Evolutionary conservation across 2,113 vertebrate species (phyloP), one percentile per base, ranked within the genome.

Genomic region (Eonycteris spelaea): DNA sequence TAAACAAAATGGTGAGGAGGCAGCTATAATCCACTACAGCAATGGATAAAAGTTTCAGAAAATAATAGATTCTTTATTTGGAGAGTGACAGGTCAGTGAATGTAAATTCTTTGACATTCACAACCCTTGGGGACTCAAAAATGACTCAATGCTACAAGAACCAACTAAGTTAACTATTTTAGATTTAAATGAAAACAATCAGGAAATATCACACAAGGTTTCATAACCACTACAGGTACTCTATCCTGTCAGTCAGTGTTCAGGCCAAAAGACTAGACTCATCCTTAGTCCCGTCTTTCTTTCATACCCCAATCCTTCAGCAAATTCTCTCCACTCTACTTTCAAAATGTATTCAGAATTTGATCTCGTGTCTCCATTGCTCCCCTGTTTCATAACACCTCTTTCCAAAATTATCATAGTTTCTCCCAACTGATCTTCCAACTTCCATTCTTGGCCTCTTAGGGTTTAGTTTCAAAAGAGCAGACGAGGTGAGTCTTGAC

Each of bases 1-100:
- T 96, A 96, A 71, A 92, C 75, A 92, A 59, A 86, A 92, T 45
- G n/a, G 38, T 40, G 3, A 93, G 18, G 35, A 94, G 35, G 84
- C 30, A 90, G 35, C 33, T 77, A 84, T 75, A 93, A 89, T 65
- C 71, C 57, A 79, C n/a, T 67, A 84, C 8, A 95, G 38, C 33
- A 70, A 70, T n/a, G 24, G 21, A 43, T 79, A 84, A 84, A 96
- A 35, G 28, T 57, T 96, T 75, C 51, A 63, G 57, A 78, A 93
- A 73, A 87, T 40, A 77, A 86, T 9, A 78, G 15, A 84, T 75
- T 59, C 77, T 84, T 92, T 86, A 95, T 11, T 71, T 5, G 55
- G 22, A 21, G 30, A 82, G 7, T 9, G n/a, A 70, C 19, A 74
- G 48, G 24, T n/a, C 9, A 53, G n/a, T 55, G 55, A 74, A 86